These are phyloP conservation scores for Ursus arctos DNA, from an alignment of 2,113 vertebrate species.

Conservation along the genomic window DNA sequence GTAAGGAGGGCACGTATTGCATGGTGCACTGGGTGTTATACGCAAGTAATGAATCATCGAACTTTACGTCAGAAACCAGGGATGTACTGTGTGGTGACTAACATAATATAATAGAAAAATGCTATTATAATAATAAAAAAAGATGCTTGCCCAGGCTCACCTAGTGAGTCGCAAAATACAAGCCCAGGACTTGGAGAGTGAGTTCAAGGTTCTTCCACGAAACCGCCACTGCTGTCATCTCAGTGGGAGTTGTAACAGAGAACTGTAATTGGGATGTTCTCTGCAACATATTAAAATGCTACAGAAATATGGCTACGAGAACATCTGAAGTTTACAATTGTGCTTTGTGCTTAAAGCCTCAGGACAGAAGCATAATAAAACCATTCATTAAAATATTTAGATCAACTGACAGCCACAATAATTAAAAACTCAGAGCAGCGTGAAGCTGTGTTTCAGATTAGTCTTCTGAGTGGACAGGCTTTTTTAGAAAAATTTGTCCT, in stretches of 20 bases:
- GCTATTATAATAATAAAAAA: no score
- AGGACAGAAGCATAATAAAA: slow-evolving; percentile 66
- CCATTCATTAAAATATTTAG: slow-evolving; percentile 62
- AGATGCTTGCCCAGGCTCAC: background rate
- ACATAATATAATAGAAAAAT: no score
- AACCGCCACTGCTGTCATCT: background rate
- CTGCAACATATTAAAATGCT: slow-evolving; percentile 8
- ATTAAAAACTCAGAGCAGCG: slow-evolving; percentile 52
- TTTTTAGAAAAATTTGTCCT: slow-evolving; percentile 27
- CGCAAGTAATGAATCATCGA: no score
- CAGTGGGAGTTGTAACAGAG: slow-evolving; percentile 1
- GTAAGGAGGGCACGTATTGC: no score
- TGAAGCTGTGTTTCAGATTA: slow-evolving; percentile 49
- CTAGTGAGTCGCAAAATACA: background rate
- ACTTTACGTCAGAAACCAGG: no score
- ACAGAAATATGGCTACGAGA: background rate
- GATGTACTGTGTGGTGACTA: no score
- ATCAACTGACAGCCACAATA: slow-evolving; percentile 53
- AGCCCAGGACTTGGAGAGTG: background rate
- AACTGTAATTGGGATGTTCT: background rate
- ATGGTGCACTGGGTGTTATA: no score
- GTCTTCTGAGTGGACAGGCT: background rate
- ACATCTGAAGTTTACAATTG: slow-evolving; percentile 38
- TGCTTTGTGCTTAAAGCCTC: slow-evolving; percentile 44
- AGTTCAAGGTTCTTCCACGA: background rate